Base-by-base conservation (phyloP, 2,797 vertebrate species). In the Picus viridis region DNA sequence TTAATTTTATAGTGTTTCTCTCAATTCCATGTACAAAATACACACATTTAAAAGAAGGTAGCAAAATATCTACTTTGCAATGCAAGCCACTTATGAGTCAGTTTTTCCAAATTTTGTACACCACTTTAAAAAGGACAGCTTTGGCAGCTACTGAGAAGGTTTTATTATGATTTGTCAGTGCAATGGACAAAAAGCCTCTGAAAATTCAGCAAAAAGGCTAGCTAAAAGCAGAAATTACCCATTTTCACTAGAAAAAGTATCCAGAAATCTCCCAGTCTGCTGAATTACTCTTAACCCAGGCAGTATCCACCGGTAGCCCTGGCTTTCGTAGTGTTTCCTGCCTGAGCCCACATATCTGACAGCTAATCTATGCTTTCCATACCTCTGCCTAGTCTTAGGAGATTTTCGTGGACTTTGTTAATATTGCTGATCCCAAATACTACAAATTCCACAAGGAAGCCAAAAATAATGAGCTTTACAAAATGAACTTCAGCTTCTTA, bases 101-200 rank as follows among this genome's bases (percentile, higher is more conserved):
- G 2, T 26, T 58, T 86, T 80, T 5, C 36, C 26, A 12, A 0
- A 1, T 9, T 81, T 34, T 23, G 2, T 47, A 3, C 2, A 24
- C 16, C 7, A 10, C 15, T 27, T 79, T 61, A 4, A 61, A 83
- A 84, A 64, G 30, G 29, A 57, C 26, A 39, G 29, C 79, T 86
- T 83, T 87, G 53, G 67, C 26, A 90, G 59, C 36, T 45, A 57
- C 9, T 32, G 17, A 30, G 19, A 76, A 88, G 81, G 9, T 69
- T 85, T 72, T 34, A 39, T 77, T 64, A 70, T n/a, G 39, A 53
- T 63, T 57, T 77, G 11, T 47, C 41, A 30, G n/a, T 57, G 36
- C 18, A 27, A 22, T 36, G 49, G 43, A 45, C 45, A 81, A 78
- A 88, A 89, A 7, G 9, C 56, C 51, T 18, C 72, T 39, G 41